Evolutionary conservation across 2,797 vertebrate genomes (phyloP), one percentile per base, ranked within the genome.

Genomic region (Astyanax mexicanus): DNA sequence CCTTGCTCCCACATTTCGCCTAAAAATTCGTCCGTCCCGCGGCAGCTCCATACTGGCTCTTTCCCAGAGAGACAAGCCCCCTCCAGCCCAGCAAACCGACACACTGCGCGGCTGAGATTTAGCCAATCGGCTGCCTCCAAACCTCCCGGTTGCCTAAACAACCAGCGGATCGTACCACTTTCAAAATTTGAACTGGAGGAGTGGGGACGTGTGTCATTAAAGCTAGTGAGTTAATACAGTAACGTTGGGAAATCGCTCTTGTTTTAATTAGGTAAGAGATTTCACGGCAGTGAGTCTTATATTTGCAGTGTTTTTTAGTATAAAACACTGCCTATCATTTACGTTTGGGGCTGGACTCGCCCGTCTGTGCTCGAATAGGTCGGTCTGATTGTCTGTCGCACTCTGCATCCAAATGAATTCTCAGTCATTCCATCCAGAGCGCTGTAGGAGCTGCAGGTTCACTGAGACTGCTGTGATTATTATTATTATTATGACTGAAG

Each of bases 1-100:
- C 25, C 82, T 72, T 13, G 15, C 70, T 74, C 80, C 75, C 0
- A 83, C 83, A 54, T 83, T 89, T 62, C 87, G 83, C 10, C 72
- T 86, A 25, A 88, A 87, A 58, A 74, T 93, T 95, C 90, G 94
- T 94, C 94, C 79, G 19, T 91, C 87, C 89, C 92, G 93, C 90
- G 29, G 80, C 2, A 81, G 79, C 7, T 89, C 91, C 90, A 91
- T 92, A 47, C 83, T 84, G 81, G 87, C 80, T 47, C 37, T 19
- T 57, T 69, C 35, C 61, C 12, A 9, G 6, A 29, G 6, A 78
- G 49, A 62, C 79, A 58, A 5, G 70, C 40, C 57, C 83, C 62
- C 76, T 58, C 45, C 29, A 6, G 49, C 23, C 17, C 74, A 37
- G 72, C 77, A 29, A 74, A 74, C 58, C 74, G 29, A 55, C 47